A percentile compares a stretch with the other conserved stretches of the same genome.
These are phyloP conservation scores for Pseudomyrmex gracilis DNA, from an alignment of 1,140 invertebrate species.

Conservation along the genomic window DNA sequence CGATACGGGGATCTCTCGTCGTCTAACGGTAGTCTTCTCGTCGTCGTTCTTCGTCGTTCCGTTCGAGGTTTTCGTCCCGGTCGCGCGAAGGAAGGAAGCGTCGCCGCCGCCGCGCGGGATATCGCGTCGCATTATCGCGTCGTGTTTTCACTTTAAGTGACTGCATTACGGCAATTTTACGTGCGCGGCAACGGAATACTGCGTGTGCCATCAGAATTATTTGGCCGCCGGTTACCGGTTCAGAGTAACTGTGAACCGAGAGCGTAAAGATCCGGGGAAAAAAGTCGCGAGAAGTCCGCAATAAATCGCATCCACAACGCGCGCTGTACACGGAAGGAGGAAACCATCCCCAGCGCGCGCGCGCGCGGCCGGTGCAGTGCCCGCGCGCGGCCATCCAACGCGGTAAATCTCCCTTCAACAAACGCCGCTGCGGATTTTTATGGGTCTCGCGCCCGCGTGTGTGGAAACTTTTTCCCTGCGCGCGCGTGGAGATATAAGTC, in stretches of 20 bases:
- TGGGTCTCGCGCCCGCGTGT: slow-evolving; percentile 4
- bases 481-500: not conserved
- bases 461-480: slow-evolving; percentile 3
- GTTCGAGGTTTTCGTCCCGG: not conserved
- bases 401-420: slow-evolving; percentile 54
- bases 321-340: not conserved
- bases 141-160: slow-evolving; percentile 65
- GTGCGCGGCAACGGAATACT: no score
- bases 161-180: slow-evolving; percentile 62
- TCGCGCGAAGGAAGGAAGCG: slow-evolving; percentile 52
- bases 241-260: no score
- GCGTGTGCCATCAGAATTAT: no score
- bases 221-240: no score
- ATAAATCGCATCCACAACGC: slow-evolving; percentile 53
- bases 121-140: slow-evolving; percentile 67
- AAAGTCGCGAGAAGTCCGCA: slow-evolving; percentile 47
- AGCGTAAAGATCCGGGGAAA: not conserved
- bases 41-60: not conserved
- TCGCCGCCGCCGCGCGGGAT: slow-evolving; percentile 3
- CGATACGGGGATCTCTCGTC: slow-evolving; percentile 62
- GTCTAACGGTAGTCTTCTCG: not conserved
- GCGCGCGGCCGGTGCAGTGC: slow-evolving; percentile 19
- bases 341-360: not conserved
- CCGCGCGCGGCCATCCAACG: slow-evolving; percentile 28
- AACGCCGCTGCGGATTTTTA: slow-evolving; percentile 62